Evolutionary conservation across 2,113 vertebrate genomes (phyloP).

Genomic region (Notothenia rossii): DNA sequence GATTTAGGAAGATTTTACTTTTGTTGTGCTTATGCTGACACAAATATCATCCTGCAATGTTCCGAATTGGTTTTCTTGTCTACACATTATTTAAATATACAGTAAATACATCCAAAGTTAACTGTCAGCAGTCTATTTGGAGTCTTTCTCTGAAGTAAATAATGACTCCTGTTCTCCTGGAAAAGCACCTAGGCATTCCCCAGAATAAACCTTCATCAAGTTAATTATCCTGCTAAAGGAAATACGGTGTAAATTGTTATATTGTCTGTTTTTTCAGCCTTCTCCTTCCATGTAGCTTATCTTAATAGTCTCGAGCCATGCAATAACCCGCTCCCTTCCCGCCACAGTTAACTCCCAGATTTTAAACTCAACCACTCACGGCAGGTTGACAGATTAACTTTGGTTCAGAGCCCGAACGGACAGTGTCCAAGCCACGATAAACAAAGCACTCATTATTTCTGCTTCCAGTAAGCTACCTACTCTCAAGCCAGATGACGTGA

Average conservation of each 20-base stretch:
- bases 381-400: conserved; percentile 76
- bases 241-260: conserved; percentile 47
- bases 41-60: neutral
- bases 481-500: conserved; percentile 70
- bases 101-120: neutral
- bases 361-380: conserved; percentile 61
- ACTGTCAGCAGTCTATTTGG: conserved; percentile 1
- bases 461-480: conserved; percentile 80
- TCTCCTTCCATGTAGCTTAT: conserved; percentile 44
- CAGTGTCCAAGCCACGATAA: conserved; percentile 76
- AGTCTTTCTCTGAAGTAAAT: conserved; percentile 19
- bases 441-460: conserved; percentile 77
- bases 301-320: conserved; percentile 38
- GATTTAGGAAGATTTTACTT: too few species aligned
- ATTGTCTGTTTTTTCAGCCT: conserved; percentile 33
- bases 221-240: conserved; percentile 46
- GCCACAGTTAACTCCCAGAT: conserved; percentile 62
- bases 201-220: conserved; percentile 37
- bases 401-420: conserved; percentile 73
- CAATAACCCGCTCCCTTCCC: conserved; percentile 35
- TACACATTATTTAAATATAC: neutral
- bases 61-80: conserved; percentile 14
- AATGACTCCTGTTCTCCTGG: conserved; percentile 3
- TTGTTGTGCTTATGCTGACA: neutral
- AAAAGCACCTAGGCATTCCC: conserved; percentile 22